These are phyloP conservation scores for Emydocephalus ijimae DNA, from an alignment of 2,113 vertebrate species.

Conservation along the genomic window DNA sequence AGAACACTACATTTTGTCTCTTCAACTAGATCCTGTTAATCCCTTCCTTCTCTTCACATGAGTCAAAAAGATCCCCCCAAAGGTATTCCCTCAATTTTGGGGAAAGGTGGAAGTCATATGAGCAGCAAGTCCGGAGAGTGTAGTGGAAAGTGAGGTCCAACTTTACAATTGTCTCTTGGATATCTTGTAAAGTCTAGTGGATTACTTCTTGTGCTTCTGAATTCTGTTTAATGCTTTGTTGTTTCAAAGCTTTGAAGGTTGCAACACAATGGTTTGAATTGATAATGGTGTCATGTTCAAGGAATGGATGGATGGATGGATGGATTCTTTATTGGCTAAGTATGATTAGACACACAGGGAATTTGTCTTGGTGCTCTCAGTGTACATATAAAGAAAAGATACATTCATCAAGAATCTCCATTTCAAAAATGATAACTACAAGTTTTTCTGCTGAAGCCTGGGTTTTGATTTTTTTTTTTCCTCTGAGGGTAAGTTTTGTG, in stretches of 20 bases:
- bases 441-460: background rate
- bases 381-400: too few relatives aligned
- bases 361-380: too few relatives aligned
- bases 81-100: background rate
- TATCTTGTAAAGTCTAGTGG: background rate
- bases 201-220: background rate
- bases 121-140: background rate
- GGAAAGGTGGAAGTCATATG: background rate
- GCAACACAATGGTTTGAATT: background rate
- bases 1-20: background rate
- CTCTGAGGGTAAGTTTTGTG: background rate
- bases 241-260: background rate
- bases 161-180: background rate
- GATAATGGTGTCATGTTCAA: background rate
- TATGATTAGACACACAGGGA: too few relatives aligned
- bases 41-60: background rate
- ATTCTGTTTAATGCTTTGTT: background rate
- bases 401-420: too few relatives aligned
- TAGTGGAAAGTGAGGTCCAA: background rate
- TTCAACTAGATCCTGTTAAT: background rate
- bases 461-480: background rate
- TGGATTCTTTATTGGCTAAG: too few relatives aligned
- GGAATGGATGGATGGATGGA: background rate
- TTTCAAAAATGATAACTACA: background rate
- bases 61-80: background rate